Percentiles rank a stretch among this genome's conserved stretches.
These are phyloP conservation scores for Rhipidura dahli DNA, from an alignment of 2,113 vertebrate species.

Conservation along the genomic window DNA sequence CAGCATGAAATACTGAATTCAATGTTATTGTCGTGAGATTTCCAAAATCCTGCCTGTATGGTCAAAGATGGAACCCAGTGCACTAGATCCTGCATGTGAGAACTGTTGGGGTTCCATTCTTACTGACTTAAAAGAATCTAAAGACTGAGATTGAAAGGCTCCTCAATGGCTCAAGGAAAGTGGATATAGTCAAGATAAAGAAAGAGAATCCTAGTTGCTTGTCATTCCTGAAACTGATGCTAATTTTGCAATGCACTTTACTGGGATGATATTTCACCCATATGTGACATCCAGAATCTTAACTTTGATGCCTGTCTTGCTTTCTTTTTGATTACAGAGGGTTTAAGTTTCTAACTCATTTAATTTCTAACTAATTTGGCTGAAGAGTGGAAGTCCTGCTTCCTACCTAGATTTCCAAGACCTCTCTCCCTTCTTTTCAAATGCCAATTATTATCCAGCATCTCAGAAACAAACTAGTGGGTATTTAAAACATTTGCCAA, in stretches of 20 bases:
- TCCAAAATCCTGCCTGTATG: not conserved
- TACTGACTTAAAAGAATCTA: not conserved
- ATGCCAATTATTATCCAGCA: not conserved
- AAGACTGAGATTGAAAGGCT: not conserved
- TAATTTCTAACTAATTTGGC: not conserved
- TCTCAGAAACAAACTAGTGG: not conserved
- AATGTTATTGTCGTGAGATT: not conserved
- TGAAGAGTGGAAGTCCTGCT: not conserved
- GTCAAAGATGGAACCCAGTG: not conserved
- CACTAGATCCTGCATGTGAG: not conserved
- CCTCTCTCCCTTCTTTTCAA: not conserved
- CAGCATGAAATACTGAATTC: not conserved
- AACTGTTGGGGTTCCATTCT: not conserved
- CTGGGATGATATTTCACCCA: not conserved
- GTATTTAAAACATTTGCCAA: constrained; percentile 4
- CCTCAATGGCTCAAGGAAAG: not conserved
- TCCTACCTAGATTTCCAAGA: not conserved
- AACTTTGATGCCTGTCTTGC: not conserved
- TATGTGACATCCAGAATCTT: not conserved
- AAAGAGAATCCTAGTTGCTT: not conserved
- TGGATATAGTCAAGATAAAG: not conserved
- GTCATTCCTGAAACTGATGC: not conserved
- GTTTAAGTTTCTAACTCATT: not conserved
- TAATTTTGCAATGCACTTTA: not conserved
- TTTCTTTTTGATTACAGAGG: not conserved